Base-by-base conservation (phyloP, 2,113 vertebrate species). In the Pomatorhinus ruficollis region DNA sequence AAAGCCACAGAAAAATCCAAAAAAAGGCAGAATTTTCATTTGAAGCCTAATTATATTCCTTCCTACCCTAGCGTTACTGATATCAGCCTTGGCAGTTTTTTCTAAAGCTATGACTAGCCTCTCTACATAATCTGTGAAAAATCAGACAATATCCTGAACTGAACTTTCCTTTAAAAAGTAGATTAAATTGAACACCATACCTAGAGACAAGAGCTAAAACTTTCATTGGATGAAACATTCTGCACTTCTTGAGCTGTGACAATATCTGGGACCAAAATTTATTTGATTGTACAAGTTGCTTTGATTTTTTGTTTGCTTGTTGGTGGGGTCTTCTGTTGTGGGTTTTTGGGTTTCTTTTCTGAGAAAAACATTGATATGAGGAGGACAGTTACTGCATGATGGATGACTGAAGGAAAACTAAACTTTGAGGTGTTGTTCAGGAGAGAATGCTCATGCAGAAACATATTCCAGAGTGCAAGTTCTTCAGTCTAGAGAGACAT, bases 321-420 rank as follows among this genome's bases (percentile, higher is more conserved):
- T 64, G 8, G 35, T 77, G 27, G 6, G 4, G 15, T 4, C 57
- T 33, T 14, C 24, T 33, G 9, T 24, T 12, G 2, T 4, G 8
- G 19, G 19, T 19, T 45, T 45, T 25, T 25, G 15, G 28, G 1
- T 8, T 25, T 1, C 10, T 85, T 76, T n/a, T 0, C 27, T 2
- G 2, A 40, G 28, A 24, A 71, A 54, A 33, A 12, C 22, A 52
- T 60, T n/a, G 28, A 33, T 13, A 5, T 27, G 23, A 57, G 11
- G 21, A 25, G 53, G 25, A 78, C 0, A 2, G 45, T 54, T 80
- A 49, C 27, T 65, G 5, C 15, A 42, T 16, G n/a, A 53, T 11
- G 30, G 27, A 35, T 39, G 9, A 3, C 50, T 83, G n/a, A 53
- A 78, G 35, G 10, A 70, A 82, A 63, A 33, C 22, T 78, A 35